Evolutionary conservation across 2,888 invertebrate genomes (phyloP).

Genomic region (Epistrophella euchroma): DNA sequence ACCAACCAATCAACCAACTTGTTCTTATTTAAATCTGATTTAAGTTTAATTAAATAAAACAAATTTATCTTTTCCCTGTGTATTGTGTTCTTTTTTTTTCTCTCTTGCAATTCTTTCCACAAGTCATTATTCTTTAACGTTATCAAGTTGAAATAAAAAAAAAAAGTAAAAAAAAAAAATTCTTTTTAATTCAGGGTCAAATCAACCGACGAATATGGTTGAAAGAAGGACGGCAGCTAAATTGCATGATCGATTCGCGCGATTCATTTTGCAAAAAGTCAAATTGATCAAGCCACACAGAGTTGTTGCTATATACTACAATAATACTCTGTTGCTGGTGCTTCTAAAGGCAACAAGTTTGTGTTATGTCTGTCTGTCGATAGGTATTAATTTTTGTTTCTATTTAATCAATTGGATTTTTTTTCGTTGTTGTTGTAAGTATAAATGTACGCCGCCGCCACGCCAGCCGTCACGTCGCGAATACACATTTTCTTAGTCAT

Average conservation of each 20-base stretch:
- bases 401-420: background rate
- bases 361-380: background rate
- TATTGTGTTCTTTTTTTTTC: background rate
- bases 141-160: constrained; percentile 30
- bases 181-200: constrained; percentile 74
- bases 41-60: constrained; percentile 11
- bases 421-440: constrained; percentile 19
- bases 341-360: constrained; percentile 32
- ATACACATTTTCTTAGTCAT: constrained; percentile 68
- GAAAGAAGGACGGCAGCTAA: constrained; percentile 70
- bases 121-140: constrained; percentile 14
- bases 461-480: no score
- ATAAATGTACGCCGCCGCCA: background rate
- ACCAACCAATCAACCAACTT: constrained; percentile 27
- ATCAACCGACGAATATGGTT: constrained; percentile 70
- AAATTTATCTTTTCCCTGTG: constrained; percentile 12
- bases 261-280: constrained; percentile 57
- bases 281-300: constrained; percentile 51
- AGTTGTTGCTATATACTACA: background rate
- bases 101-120: constrained; percentile 20
- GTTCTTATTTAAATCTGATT: constrained; percentile 58
- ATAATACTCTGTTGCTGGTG: background rate
- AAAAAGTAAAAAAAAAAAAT: constrained; percentile 25
- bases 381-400: constrained; percentile 25
- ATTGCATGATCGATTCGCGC: constrained; percentile 70